These are phyloP conservation scores for Cebus imitator DNA, from an alignment of 2,113 vertebrate species.

Conservation along the genomic window DNA sequence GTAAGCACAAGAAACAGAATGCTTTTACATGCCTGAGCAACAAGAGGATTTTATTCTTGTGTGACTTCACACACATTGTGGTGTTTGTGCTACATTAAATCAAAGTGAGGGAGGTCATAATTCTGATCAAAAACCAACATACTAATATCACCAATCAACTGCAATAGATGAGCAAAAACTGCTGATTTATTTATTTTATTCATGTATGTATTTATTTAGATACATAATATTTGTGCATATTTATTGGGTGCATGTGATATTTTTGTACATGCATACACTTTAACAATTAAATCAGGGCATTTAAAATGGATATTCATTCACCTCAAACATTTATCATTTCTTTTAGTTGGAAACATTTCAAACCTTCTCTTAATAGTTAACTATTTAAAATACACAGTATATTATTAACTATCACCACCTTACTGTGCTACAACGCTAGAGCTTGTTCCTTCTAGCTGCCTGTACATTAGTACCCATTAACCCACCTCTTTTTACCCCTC, in stretches of 20 bases:
- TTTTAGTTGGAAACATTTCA: not conserved
- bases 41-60: not conserved
- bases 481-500: not conserved
- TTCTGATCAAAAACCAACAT: not conserved
- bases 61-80: not conserved
- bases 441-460: not conserved
- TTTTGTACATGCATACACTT: not conserved
- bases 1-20: not conserved
- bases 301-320: not conserved
- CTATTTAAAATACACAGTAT: not conserved
- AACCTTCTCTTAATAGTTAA: not conserved
- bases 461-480: not conserved
- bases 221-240: not conserved
- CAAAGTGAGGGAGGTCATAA: not conserved
- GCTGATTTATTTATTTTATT: not conserved
- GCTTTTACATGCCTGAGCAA: not conserved
- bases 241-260: not conserved
- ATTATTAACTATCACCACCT: not conserved
- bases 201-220: not conserved
- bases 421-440: not conserved
- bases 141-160: not conserved
- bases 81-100: not conserved
- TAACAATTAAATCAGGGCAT: not conserved
- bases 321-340: not conserved
- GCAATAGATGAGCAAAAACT: not conserved